Base-by-base conservation (phyloP, 2,888 invertebrate species). In the Diarsia mendica region DNA sequence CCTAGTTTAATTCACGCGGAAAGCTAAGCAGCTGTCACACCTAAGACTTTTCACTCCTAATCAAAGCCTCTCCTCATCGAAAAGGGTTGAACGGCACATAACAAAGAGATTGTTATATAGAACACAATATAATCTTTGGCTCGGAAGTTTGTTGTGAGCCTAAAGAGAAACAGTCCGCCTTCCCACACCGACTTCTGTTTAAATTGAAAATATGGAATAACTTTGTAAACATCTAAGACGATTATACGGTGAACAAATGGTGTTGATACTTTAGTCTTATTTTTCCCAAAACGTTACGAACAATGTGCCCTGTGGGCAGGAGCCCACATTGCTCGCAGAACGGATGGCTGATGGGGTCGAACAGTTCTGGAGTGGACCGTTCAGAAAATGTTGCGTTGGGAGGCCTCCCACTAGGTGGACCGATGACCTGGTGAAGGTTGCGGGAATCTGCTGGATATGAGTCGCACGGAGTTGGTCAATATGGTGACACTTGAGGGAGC, bases 131-230 rank as follows among this genome's bases (percentile, higher is more conserved):
- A 79, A 77, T 73, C 63, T 72, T 64, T 65, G 69, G 75, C 77
- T 73, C 61, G 71, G 76, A 76, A 82, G 83, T 83, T 75, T 87
- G 85, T 88, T 88, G 86, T 88, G 68, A 65, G 79, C 53, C 83
- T 86, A 83, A 87, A 88, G 83, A 86, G 88, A 89, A 91, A 90
- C 91, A 92, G 87, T 89, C 91, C 89, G 90, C 92, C 94, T 94
- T 94, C 94, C 94, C 95, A 93, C 93, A 93, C 92, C 91, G 91
- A 89, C 91, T 90, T 89, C 93, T 94, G 92, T 94, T 95, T 93
- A 93, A 93, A 95, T 95, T 94, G 94, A 95, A 96, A 96, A 96
- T 96, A 95, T 95, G 93, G 90, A 94, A 95, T 95, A 95, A 96
- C 94, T 95, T 94, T 94, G 95, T 96, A 95, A 95, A 95, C 94